Evolutionary conservation across 2,113 vertebrate genomes (phyloP).

Genomic region (Pachypanchax playfairii): DNA sequence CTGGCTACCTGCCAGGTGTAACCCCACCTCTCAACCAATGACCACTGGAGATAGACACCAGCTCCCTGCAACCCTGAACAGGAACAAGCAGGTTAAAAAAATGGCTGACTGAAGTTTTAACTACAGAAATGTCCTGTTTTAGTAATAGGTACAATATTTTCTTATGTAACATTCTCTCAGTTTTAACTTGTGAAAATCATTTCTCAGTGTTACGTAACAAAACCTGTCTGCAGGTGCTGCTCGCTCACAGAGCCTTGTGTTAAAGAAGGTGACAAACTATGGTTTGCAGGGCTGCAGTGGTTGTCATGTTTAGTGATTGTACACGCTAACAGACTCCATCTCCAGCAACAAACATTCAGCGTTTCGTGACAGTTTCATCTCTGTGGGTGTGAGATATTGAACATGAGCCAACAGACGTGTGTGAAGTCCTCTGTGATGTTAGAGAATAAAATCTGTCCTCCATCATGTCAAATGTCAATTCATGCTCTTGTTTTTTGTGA

Average conservation of each 20-base stretch:
- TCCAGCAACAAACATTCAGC: not conserved
- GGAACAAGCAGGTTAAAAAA: too few relatives aligned
- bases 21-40: too few relatives aligned
- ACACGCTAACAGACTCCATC: not conserved
- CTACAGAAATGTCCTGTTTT: too few relatives aligned
- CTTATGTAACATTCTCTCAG: not conserved
- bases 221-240: not conserved
- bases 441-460: not conserved
- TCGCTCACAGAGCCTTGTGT: not conserved
- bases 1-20: too few relatives aligned
- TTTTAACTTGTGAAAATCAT: constrained; percentile 8
- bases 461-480: not conserved
- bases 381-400: constrained; percentile 24
- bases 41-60: too few relatives aligned
- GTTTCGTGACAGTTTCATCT: constrained; percentile 28
- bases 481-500: not conserved
- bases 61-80: too few relatives aligned
- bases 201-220: not conserved
- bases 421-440: not conserved
- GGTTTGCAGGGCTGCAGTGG: constrained; percentile 2
- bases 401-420: not conserved
- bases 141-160: not conserved
- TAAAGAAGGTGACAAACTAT: constrained; percentile 21
- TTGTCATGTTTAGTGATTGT: not conserved
- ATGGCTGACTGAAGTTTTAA: too few relatives aligned